A percentile compares a stretch with the other conserved stretches of the same genome.
Evolutionary conservation across 2,797 vertebrate species (phyloP).

Genomic region (Anguilla megastoma): DNA sequence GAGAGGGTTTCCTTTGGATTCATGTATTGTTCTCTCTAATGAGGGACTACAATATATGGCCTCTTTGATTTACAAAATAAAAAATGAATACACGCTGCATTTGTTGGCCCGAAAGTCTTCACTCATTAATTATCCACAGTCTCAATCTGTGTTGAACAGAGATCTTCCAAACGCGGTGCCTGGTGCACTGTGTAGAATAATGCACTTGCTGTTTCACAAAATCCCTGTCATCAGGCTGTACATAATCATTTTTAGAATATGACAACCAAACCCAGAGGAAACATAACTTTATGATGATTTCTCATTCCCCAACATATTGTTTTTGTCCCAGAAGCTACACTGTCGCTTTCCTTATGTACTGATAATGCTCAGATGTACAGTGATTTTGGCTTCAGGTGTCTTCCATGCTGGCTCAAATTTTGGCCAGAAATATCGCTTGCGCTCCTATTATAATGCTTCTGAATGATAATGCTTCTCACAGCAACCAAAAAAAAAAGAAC

Average conservation of each 20-base stretch:
- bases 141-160: not conserved
- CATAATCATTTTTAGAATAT: not conserved
- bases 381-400: not conserved
- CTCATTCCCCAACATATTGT: not conserved
- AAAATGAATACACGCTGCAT: not conserved
- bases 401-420: not conserved
- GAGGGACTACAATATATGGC: not conserved
- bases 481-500: not conserved
- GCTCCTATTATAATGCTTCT: not conserved
- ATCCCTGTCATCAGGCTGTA: constrained; percentile 1
- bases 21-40: not conserved
- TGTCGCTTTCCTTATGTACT: not conserved
- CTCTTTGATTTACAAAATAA: not conserved
- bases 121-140: not conserved
- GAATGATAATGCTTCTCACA: not conserved
- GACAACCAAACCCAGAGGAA: not conserved
- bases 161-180: not conserved
- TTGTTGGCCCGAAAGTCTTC: not conserved
- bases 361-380: not conserved
- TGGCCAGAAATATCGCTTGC: not conserved
- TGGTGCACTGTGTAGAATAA: not conserved
- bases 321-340: not conserved
- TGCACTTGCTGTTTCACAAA: not conserved
- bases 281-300: not conserved
- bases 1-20: not conserved